Base-by-base conservation (phyloP, 1,140 invertebrate genomes). In the Drosophila oshimai region DNA sequence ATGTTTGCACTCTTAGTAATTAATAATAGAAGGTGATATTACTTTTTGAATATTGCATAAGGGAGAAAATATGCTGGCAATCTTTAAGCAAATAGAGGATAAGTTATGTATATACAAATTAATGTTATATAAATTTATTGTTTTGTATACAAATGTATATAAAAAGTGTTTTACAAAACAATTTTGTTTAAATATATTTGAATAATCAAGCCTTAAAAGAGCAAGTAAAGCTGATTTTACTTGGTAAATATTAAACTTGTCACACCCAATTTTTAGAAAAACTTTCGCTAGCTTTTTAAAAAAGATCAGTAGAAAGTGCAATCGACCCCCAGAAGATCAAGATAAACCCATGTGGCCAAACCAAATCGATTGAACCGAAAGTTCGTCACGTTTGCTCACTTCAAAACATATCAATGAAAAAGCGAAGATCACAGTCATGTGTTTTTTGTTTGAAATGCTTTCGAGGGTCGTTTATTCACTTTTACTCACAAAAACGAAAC, bases 361-460 rank as follows among this genome's bases (percentile, higher is more conserved):
- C 26, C 57, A 70, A 83, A 84, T 83, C 79, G 68, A 84, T 83
- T 70, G 68, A 84, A 54, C 70, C 36, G 57, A 71, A 45, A 54
- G 57, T 45, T 64, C 55, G 65, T 79, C 79, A 75, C 70, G 79
- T 79, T 79, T 68, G 71, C 31, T 54, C 64, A 84, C 74, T 83
- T 84, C 39, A 72, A 60, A 37, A 41, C 28, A 6, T 28, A 18
- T 12, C 39, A 54, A 51, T 67, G 24, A 17, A 41, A 17, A 12
- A 33, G 24, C 42, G 26, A 47, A 46, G 58, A 57, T 72, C 28
- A 45, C 18, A n/a, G 46, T 36, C 22, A 51, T 62, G 31, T 33
- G 28, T 29, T 42, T 36, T 44, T 34, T 34, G 24, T 54, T 36
- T 39, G 31, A 33, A 26, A 50, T 18, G 36, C 51, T 60, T 69